Percentiles rank a stretch among this genome's conserved stretches.
Evolutionary conservation across 2,113 vertebrate genomes (phyloP).

Genomic region (Notarius lentiginosus): DNA sequence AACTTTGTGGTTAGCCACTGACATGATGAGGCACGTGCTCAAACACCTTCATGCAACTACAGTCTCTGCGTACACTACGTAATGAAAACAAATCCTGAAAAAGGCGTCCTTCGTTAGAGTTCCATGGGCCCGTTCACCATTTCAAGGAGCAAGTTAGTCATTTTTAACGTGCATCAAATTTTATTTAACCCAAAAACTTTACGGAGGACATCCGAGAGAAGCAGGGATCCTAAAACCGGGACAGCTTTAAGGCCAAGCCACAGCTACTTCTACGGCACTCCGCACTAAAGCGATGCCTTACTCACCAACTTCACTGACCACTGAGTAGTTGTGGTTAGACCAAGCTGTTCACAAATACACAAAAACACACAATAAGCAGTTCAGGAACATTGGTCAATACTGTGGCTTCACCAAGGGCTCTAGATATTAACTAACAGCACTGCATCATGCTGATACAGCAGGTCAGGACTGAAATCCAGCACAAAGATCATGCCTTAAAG

Average conservation of each 20-base stretch:
- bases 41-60: constrained; percentile 18
- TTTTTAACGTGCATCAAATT: not conserved
- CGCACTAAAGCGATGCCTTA: constrained; percentile 27
- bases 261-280: constrained; percentile 45
- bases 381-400: constrained; percentile 34
- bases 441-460: not conserved
- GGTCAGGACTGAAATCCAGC: not conserved
- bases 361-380: constrained; percentile 47
- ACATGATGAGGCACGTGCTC: constrained; percentile 19
- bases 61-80: not conserved
- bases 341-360: constrained; percentile 73
- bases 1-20: constrained; percentile 29
- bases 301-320: constrained; percentile 97
- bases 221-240: not conserved
- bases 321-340: constrained; percentile 79
- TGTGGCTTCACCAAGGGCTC: constrained; percentile 3
- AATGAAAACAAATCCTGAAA: not conserved
- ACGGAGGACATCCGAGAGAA: constrained; percentile 26
- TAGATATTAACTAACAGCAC: not conserved
- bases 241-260: not conserved
- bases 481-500: not conserved
- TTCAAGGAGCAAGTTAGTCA: not conserved
- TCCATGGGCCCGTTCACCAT: constrained; percentile 9
- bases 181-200: constrained; percentile 3
- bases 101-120: constrained; percentile 46